Conservation (phyloP, 64 coral and sea anemone species). For the Acropora tenuis region DNA sequence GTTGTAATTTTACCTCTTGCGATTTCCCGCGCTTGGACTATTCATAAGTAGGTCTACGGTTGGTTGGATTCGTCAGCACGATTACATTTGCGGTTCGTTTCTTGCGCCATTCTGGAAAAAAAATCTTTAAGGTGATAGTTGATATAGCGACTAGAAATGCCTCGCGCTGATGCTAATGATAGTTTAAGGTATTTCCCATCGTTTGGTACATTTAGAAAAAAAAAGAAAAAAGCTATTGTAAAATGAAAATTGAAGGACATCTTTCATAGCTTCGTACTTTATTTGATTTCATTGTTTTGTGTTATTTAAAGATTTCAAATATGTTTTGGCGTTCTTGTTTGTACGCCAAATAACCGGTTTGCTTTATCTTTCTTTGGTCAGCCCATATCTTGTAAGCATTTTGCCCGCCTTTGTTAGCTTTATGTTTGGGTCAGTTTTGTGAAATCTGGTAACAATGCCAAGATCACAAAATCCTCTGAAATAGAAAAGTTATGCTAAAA, state of each 20-base stretch:
- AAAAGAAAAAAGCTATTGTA: not conserved
- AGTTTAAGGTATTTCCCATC: not conserved
- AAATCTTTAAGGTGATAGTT: not conserved
- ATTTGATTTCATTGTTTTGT: not conserved
- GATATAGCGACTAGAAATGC: not conserved
- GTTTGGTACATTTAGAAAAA: not conserved
- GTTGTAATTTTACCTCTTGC: no score
- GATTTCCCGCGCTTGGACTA: no score
- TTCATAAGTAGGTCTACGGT: no score
- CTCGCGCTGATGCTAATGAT: not conserved
- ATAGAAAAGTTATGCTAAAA: no score
- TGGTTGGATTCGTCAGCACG: not conserved
- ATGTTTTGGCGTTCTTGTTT: not conserved
- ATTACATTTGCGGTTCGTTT: not conserved
- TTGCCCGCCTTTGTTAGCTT: no score
- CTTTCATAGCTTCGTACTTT: not conserved
- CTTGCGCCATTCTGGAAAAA: not conserved
- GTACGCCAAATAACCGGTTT: no score
- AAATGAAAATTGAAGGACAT: not conserved
- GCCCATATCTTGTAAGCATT: no score
- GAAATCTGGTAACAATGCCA: no score
- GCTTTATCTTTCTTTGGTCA: not conserved
- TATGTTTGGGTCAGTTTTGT: no score
- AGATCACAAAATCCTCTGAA: no score
- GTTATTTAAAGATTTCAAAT: not conserved